A percentile compares a stretch with the other conserved stretches of the same genome.
phyloP scores from a whole-genome alignment of 2,113 vertebrate genomes.

The Piaya cayana region DNA sequence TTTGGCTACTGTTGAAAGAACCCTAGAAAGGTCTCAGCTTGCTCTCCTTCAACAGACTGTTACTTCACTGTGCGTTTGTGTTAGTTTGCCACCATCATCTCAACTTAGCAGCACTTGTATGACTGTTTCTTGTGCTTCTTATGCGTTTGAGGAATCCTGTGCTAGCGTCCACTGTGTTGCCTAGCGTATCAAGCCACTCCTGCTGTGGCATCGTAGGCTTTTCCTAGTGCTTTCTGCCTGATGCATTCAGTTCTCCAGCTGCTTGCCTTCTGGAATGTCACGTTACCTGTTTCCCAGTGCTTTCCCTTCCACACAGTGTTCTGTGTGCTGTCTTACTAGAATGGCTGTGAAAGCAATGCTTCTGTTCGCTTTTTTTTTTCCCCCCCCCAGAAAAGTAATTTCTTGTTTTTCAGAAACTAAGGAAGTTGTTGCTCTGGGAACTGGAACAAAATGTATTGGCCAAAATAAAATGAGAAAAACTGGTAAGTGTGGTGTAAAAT shows the following conservation, averaged over 20 bases:
- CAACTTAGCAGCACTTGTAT: neutral
- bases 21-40: neutral
- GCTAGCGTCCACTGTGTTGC: neutral
- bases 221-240: neutral
- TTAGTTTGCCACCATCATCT: neutral
- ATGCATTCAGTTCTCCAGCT: neutral
- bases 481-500: constrained; percentile 74
- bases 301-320: neutral
- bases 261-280: neutral
- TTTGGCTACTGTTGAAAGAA: neutral
- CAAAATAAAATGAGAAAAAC: constrained; percentile 83
- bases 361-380: neutral
- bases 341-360: neutral
- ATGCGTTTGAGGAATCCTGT: fast-evolving
- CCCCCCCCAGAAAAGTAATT: too few species aligned
- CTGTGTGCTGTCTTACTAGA: neutral
- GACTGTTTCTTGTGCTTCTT: neutral
- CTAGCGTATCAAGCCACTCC: neutral
- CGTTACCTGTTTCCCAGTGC: neutral
- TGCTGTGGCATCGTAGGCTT: fast-evolving
- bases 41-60: neutral
- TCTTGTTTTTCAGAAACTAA: constrained; percentile 70
- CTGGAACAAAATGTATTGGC: constrained; percentile 96
- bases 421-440: constrained; percentile 93
- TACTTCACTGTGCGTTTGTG: neutral